Evolutionary conservation across 2,113 vertebrate genomes (phyloP).

Genomic region (Grantiella picta): DNA sequence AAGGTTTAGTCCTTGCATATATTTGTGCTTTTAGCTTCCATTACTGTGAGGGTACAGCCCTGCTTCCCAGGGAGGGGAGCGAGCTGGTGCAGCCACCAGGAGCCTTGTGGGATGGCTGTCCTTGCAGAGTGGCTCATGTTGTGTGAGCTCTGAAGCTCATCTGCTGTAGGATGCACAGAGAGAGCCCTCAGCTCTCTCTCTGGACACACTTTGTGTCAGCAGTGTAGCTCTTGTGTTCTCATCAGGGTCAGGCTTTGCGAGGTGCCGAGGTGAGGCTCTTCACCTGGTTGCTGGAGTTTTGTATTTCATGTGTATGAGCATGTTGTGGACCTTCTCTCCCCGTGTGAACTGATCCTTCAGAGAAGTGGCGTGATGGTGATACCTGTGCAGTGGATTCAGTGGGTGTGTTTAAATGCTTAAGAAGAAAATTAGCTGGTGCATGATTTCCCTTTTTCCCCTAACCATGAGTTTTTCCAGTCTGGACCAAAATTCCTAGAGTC

Average conservation of each 20-base stretch:
- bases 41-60: not conserved
- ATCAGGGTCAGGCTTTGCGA: not conserved
- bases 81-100: accelerated
- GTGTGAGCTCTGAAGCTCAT: not conserved
- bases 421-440: not conserved
- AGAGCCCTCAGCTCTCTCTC: not conserved
- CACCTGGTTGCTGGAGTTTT: not conserved
- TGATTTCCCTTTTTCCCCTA: not conserved
- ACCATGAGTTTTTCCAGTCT: not conserved
- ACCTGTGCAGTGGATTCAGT: not conserved
- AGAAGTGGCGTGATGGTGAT: not conserved
- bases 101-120: accelerated
- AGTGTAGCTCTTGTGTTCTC: accelerated
- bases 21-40: not conserved
- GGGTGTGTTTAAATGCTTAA: not conserved
- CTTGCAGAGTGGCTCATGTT: not conserved
- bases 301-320: accelerated
- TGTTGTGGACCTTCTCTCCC: not conserved
- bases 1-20: not conserved
- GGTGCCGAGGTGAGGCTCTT: not conserved
- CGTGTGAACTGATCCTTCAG: accelerated
- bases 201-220: accelerated
- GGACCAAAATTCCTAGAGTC: not conserved
- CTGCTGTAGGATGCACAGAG: not conserved
- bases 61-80: not conserved